Evolutionary conservation across 30 jellyfish, hydroid and myxozoan genomes (phyloP).

Genomic region (Aurelia sp.): DNA sequence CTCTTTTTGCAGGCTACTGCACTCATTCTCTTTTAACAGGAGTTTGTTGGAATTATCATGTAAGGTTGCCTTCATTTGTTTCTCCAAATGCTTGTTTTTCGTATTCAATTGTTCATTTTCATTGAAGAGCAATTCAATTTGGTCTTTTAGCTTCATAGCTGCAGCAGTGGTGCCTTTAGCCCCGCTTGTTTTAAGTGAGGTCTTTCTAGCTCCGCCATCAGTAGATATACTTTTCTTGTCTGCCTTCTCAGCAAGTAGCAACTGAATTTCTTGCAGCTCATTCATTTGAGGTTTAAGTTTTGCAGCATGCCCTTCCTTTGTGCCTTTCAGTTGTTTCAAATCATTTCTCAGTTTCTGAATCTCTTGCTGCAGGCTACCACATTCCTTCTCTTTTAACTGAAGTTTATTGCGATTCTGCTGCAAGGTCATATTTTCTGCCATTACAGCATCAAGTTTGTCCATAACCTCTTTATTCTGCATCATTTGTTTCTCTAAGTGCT

Average conservation of each 20-base stretch:
- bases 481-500: background rate
- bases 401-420: background rate
- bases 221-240: background rate
- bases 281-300: too few species aligned
- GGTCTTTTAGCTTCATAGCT: background rate
- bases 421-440: background rate
- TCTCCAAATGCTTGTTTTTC: background rate
- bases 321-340: background rate
- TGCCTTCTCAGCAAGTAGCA: background rate
- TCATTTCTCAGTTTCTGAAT: background rate
- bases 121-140: background rate
- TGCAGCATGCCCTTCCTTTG: background rate
- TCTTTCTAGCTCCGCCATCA: background rate
- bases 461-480: too few species aligned
- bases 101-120: conserved; percentile 17
- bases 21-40: background rate
- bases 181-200: background rate
- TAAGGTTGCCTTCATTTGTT: background rate
- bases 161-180: background rate
- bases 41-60: too few species aligned
- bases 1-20: background rate
- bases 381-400: background rate
- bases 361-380: background rate
- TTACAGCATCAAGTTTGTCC: too few species aligned
- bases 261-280: background rate